Conservation (phyloP, 2,797 vertebrate genomes). For the Sebastes diaconus region DNA sequence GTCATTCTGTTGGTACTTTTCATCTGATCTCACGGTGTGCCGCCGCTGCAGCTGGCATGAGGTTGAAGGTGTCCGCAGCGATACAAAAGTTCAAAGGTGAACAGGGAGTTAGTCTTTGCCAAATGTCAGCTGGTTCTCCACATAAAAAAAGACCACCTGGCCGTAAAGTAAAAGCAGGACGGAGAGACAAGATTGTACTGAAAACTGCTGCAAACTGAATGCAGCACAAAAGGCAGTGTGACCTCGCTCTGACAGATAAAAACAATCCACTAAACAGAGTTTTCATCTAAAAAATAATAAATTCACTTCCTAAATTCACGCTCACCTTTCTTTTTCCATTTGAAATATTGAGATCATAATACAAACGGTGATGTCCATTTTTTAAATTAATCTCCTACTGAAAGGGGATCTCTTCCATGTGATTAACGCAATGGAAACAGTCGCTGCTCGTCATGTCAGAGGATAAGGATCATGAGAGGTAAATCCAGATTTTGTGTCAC, state of each 20-base stretch:
- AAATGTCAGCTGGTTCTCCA: constrained; percentile 19
- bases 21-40: not conserved
- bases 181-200: not conserved
- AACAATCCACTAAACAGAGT: constrained; percentile 5
- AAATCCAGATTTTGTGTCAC: constrained; percentile 50
- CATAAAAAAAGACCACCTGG: constrained; percentile 18
- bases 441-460: constrained; percentile 9
- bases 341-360: constrained; percentile 41
- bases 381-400: constrained; percentile 69
- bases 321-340: constrained; percentile 39
- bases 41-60: constrained; percentile 25
- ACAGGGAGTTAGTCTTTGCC: constrained; percentile 14
- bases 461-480: constrained; percentile 43
- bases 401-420: constrained; percentile 44
- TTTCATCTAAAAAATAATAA: not conserved
- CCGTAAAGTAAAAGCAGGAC: constrained; percentile 1
- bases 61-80: constrained; percentile 16
- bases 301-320: constrained; percentile 34
- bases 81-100: constrained; percentile 41
- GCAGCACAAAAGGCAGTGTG: not conserved
- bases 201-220: not conserved
- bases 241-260: not conserved
- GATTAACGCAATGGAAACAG: constrained; percentile 40
- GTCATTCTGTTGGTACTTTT: not conserved
- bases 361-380: constrained; percentile 42